A percentile compares a stretch with the other conserved stretches of the same genome.
These are phyloP conservation scores for Ursus arctos DNA, from an alignment of 2,113 vertebrate genomes.

Conservation along the genomic window DNA sequence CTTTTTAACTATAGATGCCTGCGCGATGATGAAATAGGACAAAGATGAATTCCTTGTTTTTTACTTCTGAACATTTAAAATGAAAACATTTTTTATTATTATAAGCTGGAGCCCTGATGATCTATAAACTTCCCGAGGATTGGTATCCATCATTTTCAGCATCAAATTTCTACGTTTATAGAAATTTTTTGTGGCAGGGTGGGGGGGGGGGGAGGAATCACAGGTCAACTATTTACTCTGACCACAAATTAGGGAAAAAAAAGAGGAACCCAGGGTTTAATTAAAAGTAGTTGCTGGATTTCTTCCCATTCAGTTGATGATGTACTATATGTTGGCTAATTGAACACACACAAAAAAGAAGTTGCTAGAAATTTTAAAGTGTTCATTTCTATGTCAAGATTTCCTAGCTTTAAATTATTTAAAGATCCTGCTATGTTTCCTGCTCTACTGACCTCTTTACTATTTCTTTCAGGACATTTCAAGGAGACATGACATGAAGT, in stretches of 20 bases:
- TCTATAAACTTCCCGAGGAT: neutral
- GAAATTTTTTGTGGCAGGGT: neutral
- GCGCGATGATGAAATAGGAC: neutral
- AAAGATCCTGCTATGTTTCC: neutral
- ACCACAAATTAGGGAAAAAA: neutral
- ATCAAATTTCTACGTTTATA: neutral
- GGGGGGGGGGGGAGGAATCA: neutral
- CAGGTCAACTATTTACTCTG: neutral
- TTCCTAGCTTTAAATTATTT: neutral
- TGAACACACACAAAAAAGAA: neutral
- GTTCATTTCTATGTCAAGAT: conserved; percentile 6
- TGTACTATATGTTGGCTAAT: too few species aligned
- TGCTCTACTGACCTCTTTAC: neutral
- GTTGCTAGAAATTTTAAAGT: neutral
- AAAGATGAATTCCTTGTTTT: neutral
- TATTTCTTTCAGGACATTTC: neutral
- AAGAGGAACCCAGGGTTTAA: neutral
- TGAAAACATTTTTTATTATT: neutral
- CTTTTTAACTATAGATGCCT: neutral
- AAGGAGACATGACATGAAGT: neutral
- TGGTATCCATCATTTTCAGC: neutral
- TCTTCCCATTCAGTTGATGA: neutral
- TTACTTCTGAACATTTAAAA: neutral
- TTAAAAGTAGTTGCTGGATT: conserved; percentile 4
- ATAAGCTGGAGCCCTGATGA: neutral